phyloP scores from a whole-genome alignment of 2,797 vertebrate species.

The Buceros bicornis region DNA sequence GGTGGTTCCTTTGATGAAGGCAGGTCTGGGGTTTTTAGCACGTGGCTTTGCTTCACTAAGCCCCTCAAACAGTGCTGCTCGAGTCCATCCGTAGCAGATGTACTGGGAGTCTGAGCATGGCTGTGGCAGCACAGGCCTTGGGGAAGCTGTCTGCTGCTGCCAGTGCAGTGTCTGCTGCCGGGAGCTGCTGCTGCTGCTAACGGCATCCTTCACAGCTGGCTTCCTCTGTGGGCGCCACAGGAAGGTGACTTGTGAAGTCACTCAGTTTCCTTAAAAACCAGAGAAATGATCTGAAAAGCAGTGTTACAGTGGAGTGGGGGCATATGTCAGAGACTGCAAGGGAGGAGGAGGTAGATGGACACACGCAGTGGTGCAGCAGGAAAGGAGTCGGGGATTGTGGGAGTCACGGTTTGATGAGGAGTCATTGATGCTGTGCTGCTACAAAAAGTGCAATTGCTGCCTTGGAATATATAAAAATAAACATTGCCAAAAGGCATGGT shows the following conservation, averaged over 20 bases:
- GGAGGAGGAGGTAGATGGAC: background rate
- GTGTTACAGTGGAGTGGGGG: background rate
- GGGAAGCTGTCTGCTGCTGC: background rate
- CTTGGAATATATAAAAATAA: background rate
- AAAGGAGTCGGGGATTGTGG: background rate
- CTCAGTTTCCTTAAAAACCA: background rate
- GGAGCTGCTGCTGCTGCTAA: background rate
- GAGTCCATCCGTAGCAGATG: background rate
- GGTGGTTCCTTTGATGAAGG: background rate
- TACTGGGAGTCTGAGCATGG: background rate
- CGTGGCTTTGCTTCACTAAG: background rate
- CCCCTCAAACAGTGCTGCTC: background rate
- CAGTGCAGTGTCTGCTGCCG: background rate
- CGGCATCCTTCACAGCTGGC: background rate
- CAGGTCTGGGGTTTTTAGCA: background rate
- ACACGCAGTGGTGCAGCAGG: fast-evolving
- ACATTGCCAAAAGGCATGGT: background rate
- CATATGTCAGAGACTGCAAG: background rate
- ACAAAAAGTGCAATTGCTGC: background rate
- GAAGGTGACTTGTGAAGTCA: background rate
- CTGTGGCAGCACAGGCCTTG: fast-evolving
- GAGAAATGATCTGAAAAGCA: fast-evolving
- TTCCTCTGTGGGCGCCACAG: background rate
- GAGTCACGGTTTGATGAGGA: background rate
- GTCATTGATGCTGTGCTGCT: background rate